Evolutionary conservation across 2,888 invertebrate species (phyloP), one percentile per base, ranked within the genome.

Genomic region (Mimas tiliae): DNA sequence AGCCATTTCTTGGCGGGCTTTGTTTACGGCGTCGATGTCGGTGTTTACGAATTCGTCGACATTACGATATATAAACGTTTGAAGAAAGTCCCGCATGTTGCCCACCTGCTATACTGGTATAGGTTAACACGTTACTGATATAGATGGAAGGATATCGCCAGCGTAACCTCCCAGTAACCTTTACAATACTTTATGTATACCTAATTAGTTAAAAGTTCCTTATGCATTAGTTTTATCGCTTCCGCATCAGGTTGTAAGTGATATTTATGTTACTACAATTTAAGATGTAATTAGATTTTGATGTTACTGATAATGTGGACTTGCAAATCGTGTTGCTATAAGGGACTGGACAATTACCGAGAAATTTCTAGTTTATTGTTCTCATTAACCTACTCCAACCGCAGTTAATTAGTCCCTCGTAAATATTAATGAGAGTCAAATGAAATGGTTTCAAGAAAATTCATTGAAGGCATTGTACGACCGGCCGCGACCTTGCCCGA

Each of bases 401-500:
- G 58, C 58, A 48, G 34, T 70, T 68, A 70, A 66, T 78, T 73
- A 75, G 71, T 71, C 21, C 66, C 2, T 62, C 21, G 70, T 77
- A 67, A 75, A 78, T 78, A 77, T 79, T 76, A 71, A 80, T 79
- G 47, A 74, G 69, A 68, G 47, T 73, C 77, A 74, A 77, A 79
- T 76, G 73, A 74, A 73, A 68, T 73, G 62, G 70, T 70, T 69
- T 19, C 71, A 75, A 73, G 68, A 65, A 69, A 71, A 71, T 71
- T 67, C 72, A 77, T 84, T 80, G 74, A 72, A 89, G 90, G 85
- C 90, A 87, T 86, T 90, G 89, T 86, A 84, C 89, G 85, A 78
- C 76, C 86, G 86, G 74, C 84, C 85, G 74, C 86, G 89, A 89
- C 91, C 91, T 93, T 92, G 88, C 77, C 75, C 75, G 70, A 67